Conservation (phyloP, 2,797 vertebrate species). For the Eutrigla gurnardus region DNA sequence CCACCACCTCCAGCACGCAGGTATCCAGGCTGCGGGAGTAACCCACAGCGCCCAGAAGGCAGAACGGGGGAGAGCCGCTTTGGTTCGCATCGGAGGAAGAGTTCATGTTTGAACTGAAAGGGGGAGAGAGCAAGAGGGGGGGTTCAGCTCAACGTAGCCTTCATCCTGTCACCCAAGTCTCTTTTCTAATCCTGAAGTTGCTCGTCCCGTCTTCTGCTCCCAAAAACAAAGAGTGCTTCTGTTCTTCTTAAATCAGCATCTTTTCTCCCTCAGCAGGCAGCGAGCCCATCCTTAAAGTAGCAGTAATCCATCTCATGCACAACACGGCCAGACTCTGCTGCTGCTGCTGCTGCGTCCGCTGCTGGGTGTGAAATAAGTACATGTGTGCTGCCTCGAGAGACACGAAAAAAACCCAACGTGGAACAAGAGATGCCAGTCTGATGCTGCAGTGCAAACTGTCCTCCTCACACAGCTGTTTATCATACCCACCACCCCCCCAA, state of each 20-base stretch:
- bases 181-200: conserved; percentile 21
- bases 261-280: conserved; percentile 16
- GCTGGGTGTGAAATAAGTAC: conserved; percentile 28
- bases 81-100: conserved; percentile 83
- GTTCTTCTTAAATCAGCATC: conserved; percentile 43
- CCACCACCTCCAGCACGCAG: conserved; percentile 91
- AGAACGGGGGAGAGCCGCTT: conserved; percentile 86
- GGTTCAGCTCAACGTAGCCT: conserved; percentile 48
- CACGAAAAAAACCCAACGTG: conserved; percentile 5
- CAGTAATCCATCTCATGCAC: conserved; percentile 24
- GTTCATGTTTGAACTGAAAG: conserved; percentile 71
- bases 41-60: conserved; percentile 88
- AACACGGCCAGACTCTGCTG: conserved; percentile 22
- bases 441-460: conserved; percentile 57
- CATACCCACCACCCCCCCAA: conserved; percentile 6
- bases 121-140: background rate
- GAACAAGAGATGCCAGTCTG: conserved; percentile 41
- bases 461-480: conserved; percentile 48
- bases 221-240: conserved; percentile 9
- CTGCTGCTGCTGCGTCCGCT: conserved; percentile 11
- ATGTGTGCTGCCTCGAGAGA: conserved; percentile 22
- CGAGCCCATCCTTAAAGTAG: conserved; percentile 22
- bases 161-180: conserved; percentile 24
- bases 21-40: conserved; percentile 89
- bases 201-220: conserved; percentile 1